Evolutionary conservation across 2,113 vertebrate species (phyloP).

Genomic region (Tachysurus fulvidraco): DNA sequence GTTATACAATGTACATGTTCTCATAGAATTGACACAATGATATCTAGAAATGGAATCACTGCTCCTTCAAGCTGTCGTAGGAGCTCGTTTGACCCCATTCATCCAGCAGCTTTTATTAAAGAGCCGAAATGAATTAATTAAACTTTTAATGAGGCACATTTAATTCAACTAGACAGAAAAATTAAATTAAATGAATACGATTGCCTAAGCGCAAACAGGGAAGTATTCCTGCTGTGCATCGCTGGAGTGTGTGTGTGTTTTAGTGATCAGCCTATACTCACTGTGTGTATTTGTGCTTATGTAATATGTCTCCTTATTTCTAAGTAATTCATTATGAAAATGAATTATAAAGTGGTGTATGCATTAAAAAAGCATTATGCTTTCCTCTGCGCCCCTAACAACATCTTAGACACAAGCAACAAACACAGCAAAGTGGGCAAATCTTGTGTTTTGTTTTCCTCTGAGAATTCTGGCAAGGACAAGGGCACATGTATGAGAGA

Average conservation of each 20-base stretch:
- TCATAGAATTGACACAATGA: neutral
- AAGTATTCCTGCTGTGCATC: neutral
- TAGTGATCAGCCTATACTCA: neutral
- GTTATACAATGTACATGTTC: neutral
- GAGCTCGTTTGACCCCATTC: neutral
- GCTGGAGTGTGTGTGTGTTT: neutral
- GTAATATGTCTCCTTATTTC: constrained; percentile 16
- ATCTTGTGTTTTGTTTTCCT: neutral
- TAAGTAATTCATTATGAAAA: constrained; percentile 45
- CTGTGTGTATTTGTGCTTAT: neutral
- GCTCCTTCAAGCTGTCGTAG: neutral
- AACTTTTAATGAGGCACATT: constrained; percentile 21
- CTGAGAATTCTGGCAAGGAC: neutral
- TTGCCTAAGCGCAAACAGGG: neutral
- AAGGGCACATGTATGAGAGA: neutral
- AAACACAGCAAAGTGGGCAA: neutral
- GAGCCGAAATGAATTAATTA: neutral
- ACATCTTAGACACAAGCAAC: constrained; percentile 3
- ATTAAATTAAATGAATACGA: neutral
- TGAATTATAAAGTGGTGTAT: constrained; percentile 4
- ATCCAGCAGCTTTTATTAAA: neutral
- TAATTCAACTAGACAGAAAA: neutral
- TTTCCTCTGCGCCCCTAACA: constrained; percentile 33
- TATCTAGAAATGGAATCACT: neutral
- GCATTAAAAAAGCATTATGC: constrained; percentile 22